Conservation (phyloP, 1,140 invertebrate genomes). For the Tetragonula clypearis region DNA sequence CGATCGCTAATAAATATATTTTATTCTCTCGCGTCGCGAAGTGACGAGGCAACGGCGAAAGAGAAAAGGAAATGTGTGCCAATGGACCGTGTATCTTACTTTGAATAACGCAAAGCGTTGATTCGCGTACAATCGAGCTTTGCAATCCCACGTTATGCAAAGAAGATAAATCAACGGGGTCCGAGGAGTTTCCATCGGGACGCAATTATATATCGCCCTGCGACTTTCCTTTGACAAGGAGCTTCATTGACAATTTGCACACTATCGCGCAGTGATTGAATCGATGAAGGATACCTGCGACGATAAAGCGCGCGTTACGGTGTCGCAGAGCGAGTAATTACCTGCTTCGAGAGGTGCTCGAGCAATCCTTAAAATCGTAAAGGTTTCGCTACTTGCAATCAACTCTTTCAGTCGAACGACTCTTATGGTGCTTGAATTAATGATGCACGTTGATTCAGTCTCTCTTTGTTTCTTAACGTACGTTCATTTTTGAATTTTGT, state of each 20-base stretch:
- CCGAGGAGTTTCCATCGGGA: neutral
- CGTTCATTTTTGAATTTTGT: too few relatives aligned
- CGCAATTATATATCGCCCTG: neutral
- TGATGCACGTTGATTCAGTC: too few relatives aligned
- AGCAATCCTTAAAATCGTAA: neutral
- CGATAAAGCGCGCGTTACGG: neutral
- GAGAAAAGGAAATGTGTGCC: neutral
- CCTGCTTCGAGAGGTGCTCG: neutral
- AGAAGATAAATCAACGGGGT: neutral
- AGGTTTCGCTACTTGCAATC: neutral
- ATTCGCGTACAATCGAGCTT: neutral
- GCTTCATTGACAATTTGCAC: neutral
- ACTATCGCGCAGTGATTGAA: neutral
- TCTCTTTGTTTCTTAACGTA: too few relatives aligned
- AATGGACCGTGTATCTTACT: neutral
- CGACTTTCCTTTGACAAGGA: neutral
- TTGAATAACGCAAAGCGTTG: neutral
- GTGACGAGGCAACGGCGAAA: too few relatives aligned
- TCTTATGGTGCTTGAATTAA: too few relatives aligned
- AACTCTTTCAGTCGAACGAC: too few relatives aligned
- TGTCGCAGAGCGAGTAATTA: neutral
- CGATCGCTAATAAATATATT: neutral
- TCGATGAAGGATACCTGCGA: neutral
- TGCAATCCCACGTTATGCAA: neutral
- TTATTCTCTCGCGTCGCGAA: neutral